Evolutionary conservation across 2,797 vertebrate genomes (phyloP).

Genomic region (Artibeus jamaicensis): DNA sequence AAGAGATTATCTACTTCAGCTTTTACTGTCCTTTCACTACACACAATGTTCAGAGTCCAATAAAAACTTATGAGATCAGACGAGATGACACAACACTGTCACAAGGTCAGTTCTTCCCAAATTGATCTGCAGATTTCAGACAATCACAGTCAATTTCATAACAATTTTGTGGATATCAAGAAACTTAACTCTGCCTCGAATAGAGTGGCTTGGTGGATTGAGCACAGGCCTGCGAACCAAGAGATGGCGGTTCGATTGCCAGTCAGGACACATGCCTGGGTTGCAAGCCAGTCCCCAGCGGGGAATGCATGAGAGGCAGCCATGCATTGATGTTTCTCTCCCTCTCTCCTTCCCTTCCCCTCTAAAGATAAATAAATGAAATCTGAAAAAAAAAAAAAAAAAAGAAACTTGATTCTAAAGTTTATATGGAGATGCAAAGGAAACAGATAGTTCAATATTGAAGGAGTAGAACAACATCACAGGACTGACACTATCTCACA

Average conservation of each 20-base stretch:
- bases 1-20: background rate
- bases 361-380: too few species aligned
- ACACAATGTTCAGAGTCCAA: background rate
- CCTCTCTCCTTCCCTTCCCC: too few species aligned
- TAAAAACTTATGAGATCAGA: background rate
- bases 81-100: background rate
- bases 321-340: too few species aligned
- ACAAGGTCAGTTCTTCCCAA: background rate
- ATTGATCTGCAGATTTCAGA: background rate
- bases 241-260: too few species aligned
- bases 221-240: too few species aligned
- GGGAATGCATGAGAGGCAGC: too few species aligned
- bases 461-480: too few species aligned
- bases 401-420: background rate
- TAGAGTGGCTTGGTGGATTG: too few species aligned
- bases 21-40: background rate
- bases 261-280: too few species aligned
- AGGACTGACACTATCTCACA: too few species aligned
- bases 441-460: background rate
- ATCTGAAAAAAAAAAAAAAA: too few species aligned
- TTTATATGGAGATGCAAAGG: background rate
- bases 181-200: background rate
- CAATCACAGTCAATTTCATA: background rate
- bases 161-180: background rate
- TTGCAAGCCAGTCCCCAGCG: too few species aligned